Evolutionary conservation across 2,888 invertebrate genomes (phyloP).

Genomic region (Lycocerus yunnanus): DNA sequence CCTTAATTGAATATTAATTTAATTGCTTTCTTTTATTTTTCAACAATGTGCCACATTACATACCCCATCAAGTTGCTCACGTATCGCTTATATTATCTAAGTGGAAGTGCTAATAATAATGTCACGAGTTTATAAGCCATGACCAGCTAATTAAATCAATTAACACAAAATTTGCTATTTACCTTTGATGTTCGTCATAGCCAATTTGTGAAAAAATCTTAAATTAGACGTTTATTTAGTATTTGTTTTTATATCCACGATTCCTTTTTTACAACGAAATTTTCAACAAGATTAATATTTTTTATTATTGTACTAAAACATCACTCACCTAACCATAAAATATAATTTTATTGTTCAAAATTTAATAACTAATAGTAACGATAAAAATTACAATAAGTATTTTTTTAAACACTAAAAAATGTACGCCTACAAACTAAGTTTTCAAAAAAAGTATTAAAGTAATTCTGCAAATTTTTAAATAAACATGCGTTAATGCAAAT

Average conservation of each 20-base stretch:
- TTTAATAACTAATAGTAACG: too few species aligned
- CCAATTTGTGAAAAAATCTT: slow-evolving; percentile 7
- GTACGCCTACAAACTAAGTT: too few species aligned
- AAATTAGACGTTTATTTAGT: neutral
- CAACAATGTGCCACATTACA: neutral
- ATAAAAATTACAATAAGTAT: too few species aligned
- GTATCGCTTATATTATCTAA: neutral
- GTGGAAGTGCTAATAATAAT: neutral
- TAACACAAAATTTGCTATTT: slow-evolving; percentile 19
- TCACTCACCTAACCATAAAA: too few species aligned
- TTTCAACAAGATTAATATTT: too few species aligned
- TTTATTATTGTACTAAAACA: too few species aligned
- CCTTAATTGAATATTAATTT: too few species aligned
- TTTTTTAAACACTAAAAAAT: too few species aligned
- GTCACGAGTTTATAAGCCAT: slow-evolving; percentile 22
- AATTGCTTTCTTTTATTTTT: neutral
- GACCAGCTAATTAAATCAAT: slow-evolving; percentile 25
- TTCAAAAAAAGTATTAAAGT: too few species aligned
- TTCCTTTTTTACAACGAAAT: neutral
- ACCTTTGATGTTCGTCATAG: slow-evolving; percentile 21
- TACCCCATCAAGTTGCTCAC: neutral
- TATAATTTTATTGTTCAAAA: too few species aligned
- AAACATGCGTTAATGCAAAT: neutral
- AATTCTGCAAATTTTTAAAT: neutral
- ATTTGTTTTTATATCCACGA: neutral